Evolutionary conservation across 1,140 invertebrate species (phyloP).

Genomic region (Antheraea pernyi): DNA sequence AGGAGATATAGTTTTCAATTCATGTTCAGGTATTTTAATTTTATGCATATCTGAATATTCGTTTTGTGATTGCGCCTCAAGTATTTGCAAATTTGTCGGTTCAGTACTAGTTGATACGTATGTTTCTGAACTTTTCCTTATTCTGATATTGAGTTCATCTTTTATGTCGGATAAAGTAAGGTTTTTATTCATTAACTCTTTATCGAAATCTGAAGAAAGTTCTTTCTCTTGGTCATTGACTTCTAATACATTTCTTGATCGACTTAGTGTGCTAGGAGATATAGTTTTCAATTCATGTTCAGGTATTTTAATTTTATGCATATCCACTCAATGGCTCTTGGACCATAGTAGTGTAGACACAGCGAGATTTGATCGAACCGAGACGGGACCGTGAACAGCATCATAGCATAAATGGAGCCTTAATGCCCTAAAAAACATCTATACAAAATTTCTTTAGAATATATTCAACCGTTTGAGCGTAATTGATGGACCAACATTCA

Average conservation of each 20-base stretch:
- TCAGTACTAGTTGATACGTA: not conserved
- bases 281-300: not conserved
- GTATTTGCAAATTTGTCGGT: not conserved
- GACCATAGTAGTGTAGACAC: too few relatives aligned
- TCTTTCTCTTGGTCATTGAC: constrained; percentile 1
- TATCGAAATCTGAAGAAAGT: not conserved
- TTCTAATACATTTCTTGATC: not conserved
- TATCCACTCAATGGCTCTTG: too few relatives aligned
- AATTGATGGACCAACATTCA: too few relatives aligned
- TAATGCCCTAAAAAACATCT: too few relatives aligned
- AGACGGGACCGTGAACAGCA: too few relatives aligned
- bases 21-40: not conserved
- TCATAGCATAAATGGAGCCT: too few relatives aligned
- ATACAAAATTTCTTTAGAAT: too few relatives aligned
- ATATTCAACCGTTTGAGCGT: too few relatives aligned
- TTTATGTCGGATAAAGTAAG: too few relatives aligned
- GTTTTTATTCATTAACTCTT: not conserved
- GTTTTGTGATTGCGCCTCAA: not conserved
- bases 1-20: not conserved
- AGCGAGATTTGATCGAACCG: too few relatives aligned
- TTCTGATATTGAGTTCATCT: too few relatives aligned
- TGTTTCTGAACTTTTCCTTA: not conserved
- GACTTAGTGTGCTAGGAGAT: not conserved
- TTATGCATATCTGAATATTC: not conserved
- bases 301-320: not conserved